phyloP scores from a whole-genome alignment of 2,888 invertebrate genomes.

The Nasonia oneida region DNA sequence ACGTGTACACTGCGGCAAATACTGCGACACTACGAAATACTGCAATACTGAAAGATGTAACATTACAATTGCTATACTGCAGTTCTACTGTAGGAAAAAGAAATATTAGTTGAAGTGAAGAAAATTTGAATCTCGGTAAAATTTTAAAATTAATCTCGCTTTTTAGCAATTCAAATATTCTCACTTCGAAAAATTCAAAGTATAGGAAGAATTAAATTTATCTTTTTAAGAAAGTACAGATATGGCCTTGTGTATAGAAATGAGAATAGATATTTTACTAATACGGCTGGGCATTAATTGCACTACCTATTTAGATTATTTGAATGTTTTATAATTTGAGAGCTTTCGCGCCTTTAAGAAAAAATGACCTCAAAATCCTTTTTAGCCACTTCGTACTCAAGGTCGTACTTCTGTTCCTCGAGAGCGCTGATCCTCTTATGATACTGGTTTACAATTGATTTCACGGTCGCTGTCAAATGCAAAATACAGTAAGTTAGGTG shows the following conservation, averaged over 20 bases:
- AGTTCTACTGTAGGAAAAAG: slow-evolving; percentile 49
- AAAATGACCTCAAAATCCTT: slow-evolving; percentile 94
- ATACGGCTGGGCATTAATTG: slow-evolving; percentile 63
- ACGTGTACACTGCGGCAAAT: slow-evolving; percentile 54
- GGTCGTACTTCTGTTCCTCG: slow-evolving; percentile 97
- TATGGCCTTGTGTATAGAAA: slow-evolving; percentile 8
- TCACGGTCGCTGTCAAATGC: slow-evolving; percentile 82
- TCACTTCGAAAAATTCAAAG: background rate
- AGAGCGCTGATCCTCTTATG: slow-evolving; percentile 90
- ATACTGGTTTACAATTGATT: slow-evolving; percentile 88
- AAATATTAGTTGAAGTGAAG: slow-evolving; percentile 45
- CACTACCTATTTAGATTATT: slow-evolving; percentile 62
- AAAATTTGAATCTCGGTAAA: slow-evolving; percentile 36
- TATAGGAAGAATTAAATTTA: slow-evolving; percentile 20
- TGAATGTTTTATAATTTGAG: slow-evolving; percentile 9
- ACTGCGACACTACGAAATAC: slow-evolving; percentile 59
- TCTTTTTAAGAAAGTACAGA: slow-evolving; percentile 21
- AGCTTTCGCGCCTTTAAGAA: slow-evolving; percentile 31
- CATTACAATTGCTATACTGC: slow-evolving; percentile 47
- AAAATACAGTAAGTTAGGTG: slow-evolving; percentile 62
- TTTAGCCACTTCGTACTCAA: slow-evolving; percentile 97
- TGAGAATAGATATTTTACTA: slow-evolving; percentile 21
- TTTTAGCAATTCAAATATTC: slow-evolving; percentile 28
- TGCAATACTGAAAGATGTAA: slow-evolving; percentile 56
- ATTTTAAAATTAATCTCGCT: background rate